phyloP scores from a whole-genome alignment of 2,797 vertebrate species.

The Pelochelys cantorii region DNA sequence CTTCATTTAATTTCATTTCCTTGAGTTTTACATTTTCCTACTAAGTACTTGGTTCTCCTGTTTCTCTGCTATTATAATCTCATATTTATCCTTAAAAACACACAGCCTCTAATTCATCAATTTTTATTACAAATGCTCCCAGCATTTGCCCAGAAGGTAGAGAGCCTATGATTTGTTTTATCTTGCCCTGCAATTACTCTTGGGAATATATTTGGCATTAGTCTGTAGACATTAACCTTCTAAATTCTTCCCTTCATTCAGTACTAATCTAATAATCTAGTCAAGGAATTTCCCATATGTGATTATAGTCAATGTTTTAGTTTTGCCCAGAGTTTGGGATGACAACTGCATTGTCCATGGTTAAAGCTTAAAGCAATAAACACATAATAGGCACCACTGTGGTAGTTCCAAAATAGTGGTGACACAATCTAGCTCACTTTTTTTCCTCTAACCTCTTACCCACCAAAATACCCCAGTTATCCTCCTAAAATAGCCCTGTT shows the following conservation, averaged over 20 bases:
- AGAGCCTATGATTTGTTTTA: slow-evolving; percentile 38
- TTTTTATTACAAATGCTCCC: slow-evolving; percentile 17
- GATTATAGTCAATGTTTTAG: not conserved
- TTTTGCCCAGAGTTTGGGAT: not conserved
- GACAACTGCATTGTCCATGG: not conserved
- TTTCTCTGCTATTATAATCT: not conserved
- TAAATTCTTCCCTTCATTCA: slow-evolving; percentile 41
- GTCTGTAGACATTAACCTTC: slow-evolving; percentile 34
- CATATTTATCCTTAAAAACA: slow-evolving; percentile 13
- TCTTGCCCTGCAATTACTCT: not conserved
- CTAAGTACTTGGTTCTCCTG: not conserved
- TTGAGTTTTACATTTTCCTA: not conserved
- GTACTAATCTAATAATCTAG: not conserved
- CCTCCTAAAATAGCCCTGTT: not conserved
- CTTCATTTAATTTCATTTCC: not conserved
- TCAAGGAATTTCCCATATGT: slow-evolving; percentile 1
- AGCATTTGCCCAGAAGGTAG: slow-evolving; percentile 21
- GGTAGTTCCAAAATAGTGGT: not conserved
- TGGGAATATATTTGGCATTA: slow-evolving; percentile 29
- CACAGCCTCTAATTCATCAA: slow-evolving; percentile 15
- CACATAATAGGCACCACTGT: not conserved
- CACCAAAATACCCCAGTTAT: not conserved
- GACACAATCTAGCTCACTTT: not conserved
- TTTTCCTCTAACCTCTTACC: not conserved
- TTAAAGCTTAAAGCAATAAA: slow-evolving; percentile 3